phyloP scores from a whole-genome alignment of 2,113 vertebrate species.

The Zosterops borbonicus region DNA sequence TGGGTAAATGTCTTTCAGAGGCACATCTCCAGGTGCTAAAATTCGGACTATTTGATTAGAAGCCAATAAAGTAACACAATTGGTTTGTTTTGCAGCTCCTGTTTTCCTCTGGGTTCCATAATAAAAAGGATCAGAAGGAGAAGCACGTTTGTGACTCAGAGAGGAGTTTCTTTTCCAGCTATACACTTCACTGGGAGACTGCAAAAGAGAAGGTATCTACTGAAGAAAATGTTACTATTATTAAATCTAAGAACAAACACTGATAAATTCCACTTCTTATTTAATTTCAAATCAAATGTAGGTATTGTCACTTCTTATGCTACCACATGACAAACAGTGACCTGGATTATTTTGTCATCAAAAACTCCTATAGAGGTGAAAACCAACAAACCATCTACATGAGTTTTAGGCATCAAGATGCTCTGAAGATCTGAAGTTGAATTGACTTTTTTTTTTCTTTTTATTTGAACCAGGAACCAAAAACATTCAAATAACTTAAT shows the following conservation, averaged over 20 bases:
- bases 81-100: constrained; percentile 76
- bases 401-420: background rate
- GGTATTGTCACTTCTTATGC: background rate
- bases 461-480: background rate
- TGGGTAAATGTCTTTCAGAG: constrained; percentile 88
- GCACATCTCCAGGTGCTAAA: constrained; percentile 85
- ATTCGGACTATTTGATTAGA: constrained; percentile 90
- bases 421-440: background rate
- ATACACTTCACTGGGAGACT: constrained; percentile 95
- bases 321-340: background rate
- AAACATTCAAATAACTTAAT: background rate
- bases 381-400: background rate
- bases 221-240: background rate
- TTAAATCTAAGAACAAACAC: background rate
- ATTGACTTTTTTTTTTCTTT: background rate
- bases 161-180: constrained; percentile 83
- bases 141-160: constrained; percentile 61
- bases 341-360: background rate
- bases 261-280: background rate
- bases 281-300: background rate
- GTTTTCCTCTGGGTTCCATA: constrained; percentile 71
- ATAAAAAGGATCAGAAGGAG: constrained; percentile 73
- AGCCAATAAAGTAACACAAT: constrained; percentile 83
- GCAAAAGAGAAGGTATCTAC: background rate
- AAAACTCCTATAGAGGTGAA: background rate